Base-by-base conservation (phyloP, 1,140 invertebrate species). In the Temnothorax curvispinosus region DNA sequence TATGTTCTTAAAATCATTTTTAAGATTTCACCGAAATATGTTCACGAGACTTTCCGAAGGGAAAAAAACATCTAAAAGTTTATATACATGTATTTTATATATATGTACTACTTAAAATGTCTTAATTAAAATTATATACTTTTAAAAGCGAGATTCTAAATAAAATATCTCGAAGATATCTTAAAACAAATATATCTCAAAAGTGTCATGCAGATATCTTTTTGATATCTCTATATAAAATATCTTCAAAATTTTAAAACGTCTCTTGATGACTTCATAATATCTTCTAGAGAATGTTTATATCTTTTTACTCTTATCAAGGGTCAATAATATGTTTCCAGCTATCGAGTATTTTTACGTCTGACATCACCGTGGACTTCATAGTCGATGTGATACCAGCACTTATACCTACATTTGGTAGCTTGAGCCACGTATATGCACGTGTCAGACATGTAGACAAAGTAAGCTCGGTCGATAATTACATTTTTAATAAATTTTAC, bases 381-480 rank as follows among this genome's bases (percentile, higher is more conserved):
- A 0, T 78, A 50, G 13, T 50, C 27, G 58, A 18, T 47, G 0
- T 50, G 6, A 38, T 78, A 35, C 41, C 58, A 65, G 18, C 3
- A 35, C 1, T 65, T 47, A 0, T 78, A 47, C 11, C 58, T 64
- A 50, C 44, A n/a, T 44, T 77, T 11, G 75, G 21, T 77, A 32
- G 8, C 15, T 4, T 62, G 8, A n/a, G 4, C 1, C 35, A 77
- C 9, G 8, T 77, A 15, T 62, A 62, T 32, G 4, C 21, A n/a
- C 56, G 75, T 47, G 3, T 62, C 41, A 47, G 6, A 35, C 3
- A 78, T 21, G 1, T 15, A 50, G 76, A 65, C 7, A 47, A 78
- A 64, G 58, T 78, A 78, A 64, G 76, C 58, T 78, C 44, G 18
- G 5, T 35, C 44, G 27, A 4, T 64, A 5, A 21, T 78, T 78